phyloP scores from a whole-genome alignment of 2,888 invertebrate genomes.

The Drosophila percnosoma region DNA sequence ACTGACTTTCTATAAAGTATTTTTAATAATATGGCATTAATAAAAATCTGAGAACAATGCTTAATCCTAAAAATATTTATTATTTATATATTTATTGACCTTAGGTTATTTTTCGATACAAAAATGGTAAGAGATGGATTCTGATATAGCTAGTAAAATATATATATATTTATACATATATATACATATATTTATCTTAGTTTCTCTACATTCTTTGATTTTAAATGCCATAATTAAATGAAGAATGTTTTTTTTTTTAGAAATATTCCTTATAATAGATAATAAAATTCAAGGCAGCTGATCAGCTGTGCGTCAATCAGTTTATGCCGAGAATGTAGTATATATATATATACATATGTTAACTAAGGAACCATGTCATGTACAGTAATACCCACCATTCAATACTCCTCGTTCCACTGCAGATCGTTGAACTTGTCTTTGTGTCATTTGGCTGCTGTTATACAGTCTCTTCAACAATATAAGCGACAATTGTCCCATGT shows the following conservation, averaged over 20 bases:
- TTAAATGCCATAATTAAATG: not conserved
- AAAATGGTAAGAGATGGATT: not conserved
- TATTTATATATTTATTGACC: not conserved
- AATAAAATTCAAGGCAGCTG: not conserved
- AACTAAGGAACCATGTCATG: not conserved
- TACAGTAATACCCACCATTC: slow-evolving; percentile 1
- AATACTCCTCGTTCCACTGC: not conserved
- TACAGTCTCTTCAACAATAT: slow-evolving; percentile 29
- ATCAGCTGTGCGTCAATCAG: slow-evolving; percentile 1
- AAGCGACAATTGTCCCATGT: slow-evolving; percentile 61
- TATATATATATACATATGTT: not conserved
- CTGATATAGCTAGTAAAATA: not conserved
- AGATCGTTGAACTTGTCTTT: slow-evolving; percentile 60
- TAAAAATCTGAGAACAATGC: not conserved
- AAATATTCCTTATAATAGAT: not conserved
- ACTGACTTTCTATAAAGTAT: too few species aligned
- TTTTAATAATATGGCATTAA: not conserved
- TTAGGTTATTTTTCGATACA: not conserved
- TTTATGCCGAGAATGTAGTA: not conserved
- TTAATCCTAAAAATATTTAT: not conserved
- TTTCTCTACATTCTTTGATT: not conserved
- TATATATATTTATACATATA: not conserved
- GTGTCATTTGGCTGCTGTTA: slow-evolving; percentile 33
- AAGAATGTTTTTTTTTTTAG: not conserved
- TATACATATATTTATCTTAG: not conserved